Conservation (phyloP, 2,113 vertebrate species). For the Poicephalus gulielmi region DNA sequence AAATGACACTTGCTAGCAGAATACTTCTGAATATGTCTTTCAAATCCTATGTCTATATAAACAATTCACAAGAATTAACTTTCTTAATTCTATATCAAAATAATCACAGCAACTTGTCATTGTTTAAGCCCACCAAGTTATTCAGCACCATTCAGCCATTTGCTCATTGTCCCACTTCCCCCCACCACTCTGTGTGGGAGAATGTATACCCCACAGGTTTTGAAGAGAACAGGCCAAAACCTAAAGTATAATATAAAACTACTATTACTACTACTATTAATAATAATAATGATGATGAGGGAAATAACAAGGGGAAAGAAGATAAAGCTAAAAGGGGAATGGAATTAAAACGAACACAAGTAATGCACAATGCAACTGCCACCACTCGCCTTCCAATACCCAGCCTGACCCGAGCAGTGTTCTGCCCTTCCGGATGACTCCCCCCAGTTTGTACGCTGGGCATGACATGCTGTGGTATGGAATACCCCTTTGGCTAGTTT, state of each 20-base stretch:
- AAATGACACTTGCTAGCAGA: not conserved
- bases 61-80: not conserved
- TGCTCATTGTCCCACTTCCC: not conserved
- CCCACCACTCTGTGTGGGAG: not conserved
- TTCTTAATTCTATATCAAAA: not conserved
- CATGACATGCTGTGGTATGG: not conserved
- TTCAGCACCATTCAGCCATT: not conserved
- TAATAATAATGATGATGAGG: not conserved
- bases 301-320: not conserved
- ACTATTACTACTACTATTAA: fast-evolving
- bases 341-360: not conserved
- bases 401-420: no score
- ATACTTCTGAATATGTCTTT: not conserved
- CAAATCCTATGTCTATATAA: not conserved
- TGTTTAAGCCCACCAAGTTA: not conserved
- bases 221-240: not conserved
- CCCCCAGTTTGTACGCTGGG: not conserved
- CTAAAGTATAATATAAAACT: not conserved
- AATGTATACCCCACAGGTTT: not conserved
- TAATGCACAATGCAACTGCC: not conserved
- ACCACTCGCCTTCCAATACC: not conserved
- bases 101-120: not conserved
- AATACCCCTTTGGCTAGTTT: not conserved
- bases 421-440: not conserved
- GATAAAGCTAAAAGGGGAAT: not conserved